A percentile compares a stretch with the other conserved stretches of the same genome.
Evolutionary conservation across 2,113 vertebrate genomes (phyloP).

Genomic region (Hipposideros armiger): DNA sequence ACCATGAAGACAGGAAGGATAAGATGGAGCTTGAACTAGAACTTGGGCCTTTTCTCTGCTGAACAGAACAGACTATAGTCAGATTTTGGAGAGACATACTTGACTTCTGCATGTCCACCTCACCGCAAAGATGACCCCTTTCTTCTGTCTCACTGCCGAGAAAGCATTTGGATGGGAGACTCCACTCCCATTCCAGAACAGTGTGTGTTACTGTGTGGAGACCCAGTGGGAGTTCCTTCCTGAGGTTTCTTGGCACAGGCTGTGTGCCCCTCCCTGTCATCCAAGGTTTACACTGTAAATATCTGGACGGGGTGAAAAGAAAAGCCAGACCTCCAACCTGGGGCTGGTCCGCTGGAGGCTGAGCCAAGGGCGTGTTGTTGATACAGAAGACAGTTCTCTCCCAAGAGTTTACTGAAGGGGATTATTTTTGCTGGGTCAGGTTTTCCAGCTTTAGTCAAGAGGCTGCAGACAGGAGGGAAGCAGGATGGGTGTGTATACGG

Average conservation of each 20-base stretch:
- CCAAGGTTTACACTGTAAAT: conserved; percentile 75
- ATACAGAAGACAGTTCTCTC: conserved; percentile 76
- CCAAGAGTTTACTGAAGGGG: conserved; percentile 68
- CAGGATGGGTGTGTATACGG: conserved; percentile 65
- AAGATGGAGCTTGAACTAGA: conserved; percentile 5
- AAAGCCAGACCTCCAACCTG: conserved; percentile 69
- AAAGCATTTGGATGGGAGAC: conserved; percentile 32
- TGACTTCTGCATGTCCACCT: background rate
- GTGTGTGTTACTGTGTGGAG: conserved; percentile 37
- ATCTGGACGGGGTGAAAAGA: conserved; percentile 67
- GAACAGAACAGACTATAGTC: background rate
- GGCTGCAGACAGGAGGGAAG: conserved; percentile 59
- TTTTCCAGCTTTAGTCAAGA: conserved; percentile 75
- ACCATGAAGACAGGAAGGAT: background rate
- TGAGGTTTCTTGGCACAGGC: conserved; percentile 72
- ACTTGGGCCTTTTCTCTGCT: conserved; percentile 39
- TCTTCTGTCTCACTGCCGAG: conserved; percentile 7
- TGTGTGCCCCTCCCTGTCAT: conserved; percentile 6
- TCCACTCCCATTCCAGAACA: conserved; percentile 68
- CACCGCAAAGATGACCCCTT: conserved; percentile 5
- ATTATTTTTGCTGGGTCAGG: conserved; percentile 74
- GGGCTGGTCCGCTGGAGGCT: conserved; percentile 17
- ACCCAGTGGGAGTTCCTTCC: conserved; percentile 67
- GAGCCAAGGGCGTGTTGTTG: conserved; percentile 77
- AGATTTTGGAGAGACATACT: conserved; percentile 16